Conservation (phyloP, 1,140 invertebrate genomes). For the Atta colombica region DNA sequence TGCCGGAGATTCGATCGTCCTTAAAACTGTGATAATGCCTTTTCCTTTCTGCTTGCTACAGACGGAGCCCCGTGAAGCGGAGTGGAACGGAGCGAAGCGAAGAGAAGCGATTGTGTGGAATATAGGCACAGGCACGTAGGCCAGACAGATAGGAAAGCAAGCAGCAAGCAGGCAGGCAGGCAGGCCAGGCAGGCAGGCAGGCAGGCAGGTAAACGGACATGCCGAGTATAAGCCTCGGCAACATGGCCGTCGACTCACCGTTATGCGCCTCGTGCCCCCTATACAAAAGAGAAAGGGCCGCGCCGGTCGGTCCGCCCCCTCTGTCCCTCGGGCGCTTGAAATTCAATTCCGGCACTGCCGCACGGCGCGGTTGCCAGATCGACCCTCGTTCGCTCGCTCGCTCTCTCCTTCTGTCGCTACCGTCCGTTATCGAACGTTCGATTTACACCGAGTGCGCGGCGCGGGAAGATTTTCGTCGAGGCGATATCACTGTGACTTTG, state of each 20-base stretch:
- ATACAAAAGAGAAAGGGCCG: constrained; percentile 81
- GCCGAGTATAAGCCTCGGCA: constrained; percentile 76
- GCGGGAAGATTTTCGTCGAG: constrained; percentile 58
- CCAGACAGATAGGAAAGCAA: constrained; percentile 42
- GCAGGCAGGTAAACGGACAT: constrained; percentile 76
- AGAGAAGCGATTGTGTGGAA: constrained; percentile 64
- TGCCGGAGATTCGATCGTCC: background rate
- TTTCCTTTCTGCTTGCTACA: constrained; percentile 22
- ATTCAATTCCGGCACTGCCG: constrained; percentile 83
- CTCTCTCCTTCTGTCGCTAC: constrained; percentile 38
- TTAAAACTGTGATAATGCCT: constrained; percentile 31
- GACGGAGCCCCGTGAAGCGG: constrained; percentile 45
- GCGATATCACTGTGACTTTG: constrained; percentile 40
- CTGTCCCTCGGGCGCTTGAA: constrained; percentile 83
- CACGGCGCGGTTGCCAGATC: constrained; percentile 73
- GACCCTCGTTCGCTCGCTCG: background rate
- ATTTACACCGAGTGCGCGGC: constrained; percentile 53
- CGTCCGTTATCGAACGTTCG: constrained; percentile 71
- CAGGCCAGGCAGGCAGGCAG: constrained; percentile 76
- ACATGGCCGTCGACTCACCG: constrained; percentile 81
- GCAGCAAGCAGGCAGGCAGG: constrained; percentile 13
- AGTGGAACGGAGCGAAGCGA: constrained; percentile 40
- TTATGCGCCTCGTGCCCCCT: constrained; percentile 84
- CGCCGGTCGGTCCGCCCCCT: constrained; percentile 72
- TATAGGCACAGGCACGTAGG: constrained; percentile 51